Evolutionary conservation across 1,140 invertebrate species (phyloP).

Genomic region (Parasteatoda tepidariorum): DNA sequence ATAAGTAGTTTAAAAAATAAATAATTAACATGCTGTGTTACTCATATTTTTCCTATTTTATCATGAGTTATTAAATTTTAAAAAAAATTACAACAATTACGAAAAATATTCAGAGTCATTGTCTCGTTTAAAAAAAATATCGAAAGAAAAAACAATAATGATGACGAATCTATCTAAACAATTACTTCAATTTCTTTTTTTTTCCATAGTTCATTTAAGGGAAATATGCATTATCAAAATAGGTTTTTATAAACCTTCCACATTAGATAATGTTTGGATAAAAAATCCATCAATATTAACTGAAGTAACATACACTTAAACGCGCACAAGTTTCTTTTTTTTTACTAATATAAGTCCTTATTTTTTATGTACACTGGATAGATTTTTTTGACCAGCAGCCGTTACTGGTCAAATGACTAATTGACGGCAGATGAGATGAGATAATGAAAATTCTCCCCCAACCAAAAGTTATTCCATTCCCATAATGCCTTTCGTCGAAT

Average conservation of each 20-base stretch:
- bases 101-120: no score
- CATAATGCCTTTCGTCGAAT: conserved; percentile 33
- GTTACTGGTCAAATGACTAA: conserved; percentile 27
- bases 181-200: no score
- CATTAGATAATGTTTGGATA: neutral
- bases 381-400: conserved; percentile 7
- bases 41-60: no score
- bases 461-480: conserved; percentile 40
- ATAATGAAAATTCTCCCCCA: conserved; percentile 44
- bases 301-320: conserved; percentile 19
- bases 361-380: neutral
- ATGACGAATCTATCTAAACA: no score
- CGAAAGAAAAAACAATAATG: no score
- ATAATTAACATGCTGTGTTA: no score
- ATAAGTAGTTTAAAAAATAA: no score
- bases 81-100: no score
- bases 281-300: conserved; percentile 44
- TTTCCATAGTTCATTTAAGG: no score
- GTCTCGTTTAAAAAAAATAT: no score
- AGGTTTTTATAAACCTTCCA: neutral
- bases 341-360: conserved; percentile 12
- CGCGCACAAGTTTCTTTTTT: conserved; percentile 35
- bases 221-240: no score
- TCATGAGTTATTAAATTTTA: no score
- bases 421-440: conserved; percentile 16